Evolutionary conservation across 2,888 invertebrate genomes (phyloP), one percentile per base, ranked within the genome.

Genomic region (Schizotus pectinicornis): DNA sequence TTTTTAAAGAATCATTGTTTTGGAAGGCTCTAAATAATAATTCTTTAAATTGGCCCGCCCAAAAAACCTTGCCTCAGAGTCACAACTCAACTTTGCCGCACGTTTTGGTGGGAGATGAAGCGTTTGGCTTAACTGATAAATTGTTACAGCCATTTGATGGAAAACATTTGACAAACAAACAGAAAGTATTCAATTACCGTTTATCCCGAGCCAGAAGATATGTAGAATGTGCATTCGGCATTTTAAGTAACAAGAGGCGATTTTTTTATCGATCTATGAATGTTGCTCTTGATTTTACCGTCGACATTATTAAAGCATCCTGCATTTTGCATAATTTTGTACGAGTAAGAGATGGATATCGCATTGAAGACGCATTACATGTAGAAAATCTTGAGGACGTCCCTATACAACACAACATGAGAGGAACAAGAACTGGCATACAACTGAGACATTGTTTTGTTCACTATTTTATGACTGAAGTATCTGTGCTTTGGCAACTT

Each of bases 161-260:
- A 47, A 39, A 52, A 32, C 11, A 61, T 11, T 30, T 61, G 34
- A 7, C n/a, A 3, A 8, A n/a, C 7, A 9, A 56, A 65, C n/a
- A 31, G 45, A 41, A 56, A 59, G 61, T 38, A 37, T 65, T 62
- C 55, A 63, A 65, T 63, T 39, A 48, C 35, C 37, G 67, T 9
- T 41, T 64, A 45, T 61, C 61, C 11, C 42, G 67, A 12, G 63
- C 64, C 3, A 54, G 66, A 55, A 34, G 59, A 30, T 50, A 47
- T 6, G 74, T 74, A 89, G 64, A 66, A 63, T 66, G 66, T 57
- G 56, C 61, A 8, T 63, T 64, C 55, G 61, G 59, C 2, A 63
- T 62, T 11, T 13, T 62, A 6, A 7, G 13, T 2, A 34, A 57
- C 11, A 65, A 64, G 59, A 64, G 61, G 63, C 56, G 52, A 56